Evolutionary conservation across 1,140 invertebrate species (phyloP), one percentile per base, ranked within the genome.

Genomic region (Caenorhabditis tropicalis): DNA sequence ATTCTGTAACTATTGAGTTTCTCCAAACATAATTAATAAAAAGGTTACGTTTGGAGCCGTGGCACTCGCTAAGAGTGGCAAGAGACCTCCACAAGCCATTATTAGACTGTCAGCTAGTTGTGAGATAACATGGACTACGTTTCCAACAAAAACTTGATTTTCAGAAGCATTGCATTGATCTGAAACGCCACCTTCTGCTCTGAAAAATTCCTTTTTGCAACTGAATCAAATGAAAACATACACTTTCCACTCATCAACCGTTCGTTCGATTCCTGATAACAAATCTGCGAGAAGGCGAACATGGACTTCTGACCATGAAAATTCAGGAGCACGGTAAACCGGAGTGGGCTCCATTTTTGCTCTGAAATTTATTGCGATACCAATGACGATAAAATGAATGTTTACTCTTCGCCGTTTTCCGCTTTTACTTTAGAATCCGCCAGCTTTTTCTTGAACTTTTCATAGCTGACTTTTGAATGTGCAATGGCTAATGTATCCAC

Each of bases 281-380:
- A 99, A 95, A 93, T 99, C 98, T 16, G 96, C 97, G 2, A 99
- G 93, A 82, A 99, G 93, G 87, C 96, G 93, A 92, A 99, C 96
- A 93, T 99, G 98, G 87, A 99, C 96, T 91, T 96, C 96, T 5
- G 98, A 99, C 98, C 98, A 99, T 88, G 97, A 95, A 92, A 99
- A 99, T 93, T 99, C 98, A 39, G 98, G 98, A 91, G 99, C 99
- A 87, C 98, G 94, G 92, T 99, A 99, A 0, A 97, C 96, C 29
- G 97, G 97, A 88, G 96, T 94, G 24, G 96, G 95, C 51, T 85
- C 60, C 29, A 79, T 31, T 36, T 36, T 39, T 7, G 79, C 36
- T 43, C 65, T 85, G 24, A 51, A 79, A 65, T 19, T 12, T 46
- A 1, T n/a, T n/a, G n/a, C n/a, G n/a, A n/a, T n/a, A n/a, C n/a